Base-by-base conservation (phyloP, 1,140 invertebrate species). In the Zaprionus davidi region DNA sequence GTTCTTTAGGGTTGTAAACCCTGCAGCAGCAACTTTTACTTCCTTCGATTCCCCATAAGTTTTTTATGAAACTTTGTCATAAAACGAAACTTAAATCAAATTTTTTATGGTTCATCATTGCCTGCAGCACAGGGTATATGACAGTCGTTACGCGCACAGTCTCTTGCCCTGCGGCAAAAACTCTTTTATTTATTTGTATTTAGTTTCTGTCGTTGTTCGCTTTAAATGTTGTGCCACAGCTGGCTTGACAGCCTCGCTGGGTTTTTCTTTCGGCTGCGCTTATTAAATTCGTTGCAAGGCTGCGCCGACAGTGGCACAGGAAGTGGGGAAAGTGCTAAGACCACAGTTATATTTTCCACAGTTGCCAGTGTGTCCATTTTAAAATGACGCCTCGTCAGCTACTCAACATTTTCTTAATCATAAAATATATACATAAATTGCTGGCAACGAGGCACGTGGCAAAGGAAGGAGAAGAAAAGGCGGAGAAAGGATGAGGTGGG, bases 381-480 rank as follows among this genome's bases (percentile, higher is more conserved):
- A 59, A 78, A 73, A 71, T 63, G 36, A 28, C 53, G 76, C 79
- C 56, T 79, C 57, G 71, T 82, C 82, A 86, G 82, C 78, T 72
- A 67, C 67, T 78, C 58, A 71, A 56, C 59, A 56, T 44, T 36
- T 56, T 70, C 53, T 62, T 65, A 69, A 74, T 78, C 70, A 78
- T 69, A 69, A 73, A 63, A 60, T 55, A 68, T 60, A 57, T 49
- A 63, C 26, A 65, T 70, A 70, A 31, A 62, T 62, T 41, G 46
- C 41, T 34, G 49, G 46, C 53, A 26, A 56, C 24, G 46, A 22
- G 46, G 17, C 46, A 24, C 46, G 11, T 51, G 46, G 46, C 46
- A 51, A 51, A 22, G 2, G 41, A 22, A 1, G 41, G n/a, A 46
- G 41, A 17, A n/a, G n/a, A n/a, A n/a, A n/a, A n/a, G n/a, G n/a